phyloP scores from a whole-genome alignment of 2,888 invertebrate species.

The Polymixis flavicincta region DNA sequence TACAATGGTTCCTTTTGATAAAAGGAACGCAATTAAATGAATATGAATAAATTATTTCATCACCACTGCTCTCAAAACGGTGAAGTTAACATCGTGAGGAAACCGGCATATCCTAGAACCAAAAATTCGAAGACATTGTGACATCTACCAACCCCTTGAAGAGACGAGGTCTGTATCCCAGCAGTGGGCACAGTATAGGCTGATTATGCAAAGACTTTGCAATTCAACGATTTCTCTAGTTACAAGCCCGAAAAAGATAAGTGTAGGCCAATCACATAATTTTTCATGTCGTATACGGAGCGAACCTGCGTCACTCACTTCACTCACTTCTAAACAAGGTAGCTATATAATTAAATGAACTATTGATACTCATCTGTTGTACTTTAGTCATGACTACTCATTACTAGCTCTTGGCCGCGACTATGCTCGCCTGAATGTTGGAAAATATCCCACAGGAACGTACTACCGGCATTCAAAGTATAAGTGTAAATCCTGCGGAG shows the following conservation, averaged over 20 bases:
- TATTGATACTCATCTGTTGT: neutral
- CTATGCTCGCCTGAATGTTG: neutral
- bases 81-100: neutral
- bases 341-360: slow-evolving; percentile 7
- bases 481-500: too few species aligned
- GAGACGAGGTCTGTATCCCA: neutral
- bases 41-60: too few species aligned
- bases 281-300: slow-evolving; percentile 2
- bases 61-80: too few species aligned
- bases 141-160: neutral
- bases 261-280: slow-evolving; percentile 1
- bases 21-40: too few species aligned
- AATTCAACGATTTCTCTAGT: neutral
- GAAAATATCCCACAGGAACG: neutral
- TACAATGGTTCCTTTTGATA: too few species aligned
- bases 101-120: neutral
- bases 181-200: neutral
- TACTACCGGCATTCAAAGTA: too few species aligned
- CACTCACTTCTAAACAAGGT: neutral
- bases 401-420: neutral
- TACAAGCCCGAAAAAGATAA: neutral
- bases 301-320: neutral
- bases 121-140: neutral
- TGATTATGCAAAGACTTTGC: neutral
- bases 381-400: neutral